Percentiles rank a stretch among this genome's conserved stretches.
Conservation (phyloP, 2,797 vertebrate genomes). For the Falco concolor region DNA sequence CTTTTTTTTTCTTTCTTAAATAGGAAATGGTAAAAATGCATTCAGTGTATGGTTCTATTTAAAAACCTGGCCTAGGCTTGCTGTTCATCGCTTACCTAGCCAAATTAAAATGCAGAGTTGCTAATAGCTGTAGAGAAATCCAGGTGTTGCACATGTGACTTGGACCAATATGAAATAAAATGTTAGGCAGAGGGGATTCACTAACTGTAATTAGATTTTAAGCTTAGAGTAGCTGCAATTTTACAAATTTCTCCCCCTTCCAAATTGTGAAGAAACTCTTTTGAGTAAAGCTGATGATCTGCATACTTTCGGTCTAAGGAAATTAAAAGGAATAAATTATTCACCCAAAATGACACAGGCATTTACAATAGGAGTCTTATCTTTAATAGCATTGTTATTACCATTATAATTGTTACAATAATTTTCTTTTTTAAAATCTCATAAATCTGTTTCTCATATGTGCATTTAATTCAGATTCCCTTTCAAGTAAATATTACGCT, state of each 20-base stretch:
- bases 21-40: neutral
- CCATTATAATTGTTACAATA: conserved; percentile 17
- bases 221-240: neutral
- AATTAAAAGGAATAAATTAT: conserved; percentile 64
- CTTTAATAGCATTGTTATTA: conserved; percentile 28
- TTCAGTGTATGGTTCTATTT: neutral
- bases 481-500: neutral
- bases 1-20: neutral
- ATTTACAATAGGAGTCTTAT: conserved; percentile 14
- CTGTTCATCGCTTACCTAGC: neutral
- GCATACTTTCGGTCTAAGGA: conserved; percentile 27
- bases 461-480: neutral
- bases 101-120: neutral
- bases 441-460: neutral
- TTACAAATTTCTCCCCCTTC: neutral
- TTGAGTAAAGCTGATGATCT: conserved; percentile 32
- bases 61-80: neutral
- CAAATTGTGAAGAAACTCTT: conserved; percentile 2
- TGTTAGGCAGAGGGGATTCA: neutral
- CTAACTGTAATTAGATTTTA: conserved; percentile 3
- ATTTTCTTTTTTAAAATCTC: conserved; percentile 12
- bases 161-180: neutral
- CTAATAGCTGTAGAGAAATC: neutral
- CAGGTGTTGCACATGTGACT: neutral
- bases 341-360: neutral